phyloP scores from a whole-genome alignment of 1,140 invertebrate genomes.

The Tribolium castaneum region DNA sequence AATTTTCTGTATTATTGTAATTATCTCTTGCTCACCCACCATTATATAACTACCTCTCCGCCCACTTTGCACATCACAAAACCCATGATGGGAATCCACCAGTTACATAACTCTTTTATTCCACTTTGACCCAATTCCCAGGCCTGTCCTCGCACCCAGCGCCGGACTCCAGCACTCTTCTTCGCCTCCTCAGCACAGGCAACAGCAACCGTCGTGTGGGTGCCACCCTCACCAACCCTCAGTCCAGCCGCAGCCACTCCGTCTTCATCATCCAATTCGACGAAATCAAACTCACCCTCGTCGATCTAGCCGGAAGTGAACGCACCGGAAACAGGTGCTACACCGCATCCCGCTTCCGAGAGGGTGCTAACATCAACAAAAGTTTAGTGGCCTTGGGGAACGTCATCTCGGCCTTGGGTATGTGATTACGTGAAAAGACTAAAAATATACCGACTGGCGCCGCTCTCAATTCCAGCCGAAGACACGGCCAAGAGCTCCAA shows the following conservation, averaged over 20 bases:
- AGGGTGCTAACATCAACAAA: slow-evolving; percentile 86
- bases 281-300: slow-evolving; percentile 72
- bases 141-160: slow-evolving; percentile 69
- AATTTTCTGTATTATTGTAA: not conserved
- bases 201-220: slow-evolving; percentile 66
- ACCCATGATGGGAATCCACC: slow-evolving; percentile 3
- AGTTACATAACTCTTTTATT: not conserved
- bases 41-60: not conserved
- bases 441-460: slow-evolving; percentile 5
- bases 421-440: not conserved
- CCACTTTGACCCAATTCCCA: slow-evolving; percentile 52
- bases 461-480: slow-evolving; percentile 76
- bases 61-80: not conserved
- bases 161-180: slow-evolving; percentile 63
- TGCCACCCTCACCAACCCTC: slow-evolving; percentile 66
- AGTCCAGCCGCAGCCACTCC: slow-evolving; percentile 75
- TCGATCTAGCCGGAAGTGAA: slow-evolving; percentile 74
- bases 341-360: slow-evolving; percentile 69
- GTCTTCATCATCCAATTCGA: slow-evolving; percentile 67
- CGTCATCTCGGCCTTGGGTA: slow-evolving; percentile 81
- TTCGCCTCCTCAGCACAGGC: slow-evolving; percentile 66
- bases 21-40: not conserved
- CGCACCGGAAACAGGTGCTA: slow-evolving; percentile 56
- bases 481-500: slow-evolving; percentile 76
- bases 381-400: slow-evolving; percentile 83